A percentile compares a stretch with the other conserved stretches of the same genome.
phyloP scores from a whole-genome alignment of 2,797 vertebrate genomes.

The Cuniculus paca region DNA sequence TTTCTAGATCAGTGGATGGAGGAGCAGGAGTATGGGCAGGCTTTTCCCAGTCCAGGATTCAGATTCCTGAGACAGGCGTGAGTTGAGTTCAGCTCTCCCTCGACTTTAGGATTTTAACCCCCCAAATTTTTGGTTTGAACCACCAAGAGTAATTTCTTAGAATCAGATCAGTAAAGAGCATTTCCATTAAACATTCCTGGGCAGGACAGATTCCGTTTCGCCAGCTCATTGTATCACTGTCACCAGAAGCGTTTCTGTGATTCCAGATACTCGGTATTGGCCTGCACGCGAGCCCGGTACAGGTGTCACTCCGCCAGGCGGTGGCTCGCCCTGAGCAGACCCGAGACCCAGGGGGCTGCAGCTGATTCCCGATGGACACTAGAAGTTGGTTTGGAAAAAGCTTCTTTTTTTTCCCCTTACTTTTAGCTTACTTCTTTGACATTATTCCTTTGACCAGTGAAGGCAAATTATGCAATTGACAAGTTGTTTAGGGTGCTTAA shows the following conservation, averaged over 20 bases:
- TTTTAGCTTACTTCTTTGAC: neutral
- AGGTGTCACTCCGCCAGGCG: rapidly evolving
- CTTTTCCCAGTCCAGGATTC: conserved; percentile 11
- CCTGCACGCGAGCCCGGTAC: neutral
- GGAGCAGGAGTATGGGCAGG: neutral
- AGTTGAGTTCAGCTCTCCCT: neutral
- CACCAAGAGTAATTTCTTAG: conserved; percentile 39
- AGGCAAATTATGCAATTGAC: neutral
- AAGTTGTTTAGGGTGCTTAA: neutral
- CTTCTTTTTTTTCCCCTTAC: neutral
- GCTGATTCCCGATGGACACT: rapidly evolving
- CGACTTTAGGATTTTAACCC: neutral
- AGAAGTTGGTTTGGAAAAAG: neutral
- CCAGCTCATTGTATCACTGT: neutral
- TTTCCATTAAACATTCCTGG: neutral
- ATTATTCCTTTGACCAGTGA: neutral
- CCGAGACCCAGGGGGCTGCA: neutral
- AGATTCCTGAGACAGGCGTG: neutral
- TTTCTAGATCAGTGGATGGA: neutral
- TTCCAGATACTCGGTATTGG: neutral
- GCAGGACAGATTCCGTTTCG: neutral
- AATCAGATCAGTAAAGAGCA: neutral
- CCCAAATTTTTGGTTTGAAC: neutral
- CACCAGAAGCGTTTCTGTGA: neutral
- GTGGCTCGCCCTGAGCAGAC: neutral